These are phyloP conservation scores for Epizoanthus illoricatus DNA, from an alignment of 92 coral and sea anemone species.

Conservation along the genomic window DNA sequence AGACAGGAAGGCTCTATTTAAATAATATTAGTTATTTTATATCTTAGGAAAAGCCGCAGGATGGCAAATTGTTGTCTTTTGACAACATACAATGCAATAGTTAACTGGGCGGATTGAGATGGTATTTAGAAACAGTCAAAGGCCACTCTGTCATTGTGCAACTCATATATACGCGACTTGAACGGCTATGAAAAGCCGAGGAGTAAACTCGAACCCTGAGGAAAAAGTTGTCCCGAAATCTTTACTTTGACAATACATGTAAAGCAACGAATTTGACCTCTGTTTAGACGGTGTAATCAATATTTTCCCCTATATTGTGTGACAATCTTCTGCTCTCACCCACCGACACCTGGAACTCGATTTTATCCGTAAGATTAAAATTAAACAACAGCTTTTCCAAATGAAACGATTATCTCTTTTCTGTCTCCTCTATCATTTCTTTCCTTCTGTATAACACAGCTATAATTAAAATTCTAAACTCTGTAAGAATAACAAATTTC, in stretches of 20 bases:
- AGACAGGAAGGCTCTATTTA: slow-evolving; percentile 36
- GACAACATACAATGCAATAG: slow-evolving; percentile 5
- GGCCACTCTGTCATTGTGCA: too few species aligned
- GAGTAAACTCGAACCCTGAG: background rate
- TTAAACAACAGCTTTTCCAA: slow-evolving; percentile 17
- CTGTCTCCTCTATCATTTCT: slow-evolving; percentile 12
- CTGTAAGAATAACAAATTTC: background rate
- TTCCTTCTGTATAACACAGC: slow-evolving; percentile 21
- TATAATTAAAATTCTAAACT: slow-evolving; percentile 3
- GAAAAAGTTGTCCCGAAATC: slow-evolving; percentile 16
- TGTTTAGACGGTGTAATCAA: background rate
- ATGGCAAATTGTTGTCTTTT: slow-evolving; percentile 13
- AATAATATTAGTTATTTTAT: slow-evolving; percentile 26
- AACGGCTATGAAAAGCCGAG: background rate
- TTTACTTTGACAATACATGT: slow-evolving; percentile 21
- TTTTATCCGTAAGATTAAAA: slow-evolving; percentile 18
- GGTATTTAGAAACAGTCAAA: background rate
- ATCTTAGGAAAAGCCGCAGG: slow-evolving; percentile 31
- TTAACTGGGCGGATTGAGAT: slow-evolving; percentile 12
- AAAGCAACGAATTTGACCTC: background rate
- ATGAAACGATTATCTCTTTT: background rate
- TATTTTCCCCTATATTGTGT: slow-evolving; percentile 29
- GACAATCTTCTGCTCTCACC: slow-evolving; percentile 12
- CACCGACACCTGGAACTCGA: slow-evolving; percentile 21
- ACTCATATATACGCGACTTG: background rate